Evolutionary conservation across 2,113 vertebrate genomes (phyloP).

Genomic region (Lagenorhynchus albirostris): DNA sequence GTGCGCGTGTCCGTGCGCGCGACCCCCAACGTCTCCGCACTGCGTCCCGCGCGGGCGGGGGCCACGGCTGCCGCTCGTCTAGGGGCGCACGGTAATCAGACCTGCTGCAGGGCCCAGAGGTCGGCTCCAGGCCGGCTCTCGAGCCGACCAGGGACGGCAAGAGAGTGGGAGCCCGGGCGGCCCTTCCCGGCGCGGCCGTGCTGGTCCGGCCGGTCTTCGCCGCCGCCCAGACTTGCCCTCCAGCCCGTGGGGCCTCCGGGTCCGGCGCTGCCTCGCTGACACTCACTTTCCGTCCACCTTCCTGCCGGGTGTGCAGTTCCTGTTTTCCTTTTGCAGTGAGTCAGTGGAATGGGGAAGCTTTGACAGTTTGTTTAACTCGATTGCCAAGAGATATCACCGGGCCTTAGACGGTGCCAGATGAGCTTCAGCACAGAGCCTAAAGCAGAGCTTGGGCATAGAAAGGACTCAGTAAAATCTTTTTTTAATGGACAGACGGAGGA

Average conservation of each 20-base stretch:
- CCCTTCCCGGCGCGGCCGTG: fast-evolving
- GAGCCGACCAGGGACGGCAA: background rate
- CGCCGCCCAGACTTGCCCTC: background rate
- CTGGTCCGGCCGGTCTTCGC: fast-evolving
- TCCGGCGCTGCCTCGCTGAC: fast-evolving
- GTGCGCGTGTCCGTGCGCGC: background rate
- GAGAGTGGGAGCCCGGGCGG: fast-evolving
- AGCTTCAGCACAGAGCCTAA: background rate
- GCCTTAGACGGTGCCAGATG: background rate
- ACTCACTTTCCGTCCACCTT: fast-evolving
- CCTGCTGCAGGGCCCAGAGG: background rate
- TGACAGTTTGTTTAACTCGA: background rate
- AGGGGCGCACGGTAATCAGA: background rate
- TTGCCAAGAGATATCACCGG: background rate
- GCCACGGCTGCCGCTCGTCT: fast-evolving
- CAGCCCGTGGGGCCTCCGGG: fast-evolving
- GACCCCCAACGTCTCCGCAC: background rate
- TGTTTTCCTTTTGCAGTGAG: background rate
- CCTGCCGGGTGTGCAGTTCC: background rate
- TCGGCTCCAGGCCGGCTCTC: background rate
- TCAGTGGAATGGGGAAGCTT: background rate
- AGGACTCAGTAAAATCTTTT: background rate
- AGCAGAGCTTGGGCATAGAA: background rate
- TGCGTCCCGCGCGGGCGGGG: background rate
- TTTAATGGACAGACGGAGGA: background rate